Evolutionary conservation across 2,888 invertebrate genomes (phyloP).

Genomic region (Hipparchia semele): DNA sequence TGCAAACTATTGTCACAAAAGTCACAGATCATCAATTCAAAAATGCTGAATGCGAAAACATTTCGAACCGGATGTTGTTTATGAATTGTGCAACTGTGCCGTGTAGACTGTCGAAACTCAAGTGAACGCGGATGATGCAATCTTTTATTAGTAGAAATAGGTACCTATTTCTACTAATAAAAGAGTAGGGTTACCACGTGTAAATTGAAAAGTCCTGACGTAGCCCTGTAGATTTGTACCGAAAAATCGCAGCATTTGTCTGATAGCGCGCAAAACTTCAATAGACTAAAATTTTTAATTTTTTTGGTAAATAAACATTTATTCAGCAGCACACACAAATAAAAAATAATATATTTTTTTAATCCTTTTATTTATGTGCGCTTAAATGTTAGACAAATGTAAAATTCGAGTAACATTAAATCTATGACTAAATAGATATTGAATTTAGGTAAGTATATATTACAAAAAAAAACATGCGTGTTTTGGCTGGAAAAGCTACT

Average conservation of each 20-base stretch:
- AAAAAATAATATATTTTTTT: too few relatives aligned
- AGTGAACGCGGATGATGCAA: slow-evolving; percentile 76
- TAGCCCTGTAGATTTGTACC: neutral
- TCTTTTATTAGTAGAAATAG: slow-evolving; percentile 62
- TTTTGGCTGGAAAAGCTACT: too few relatives aligned
- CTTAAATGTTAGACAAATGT: too few relatives aligned
- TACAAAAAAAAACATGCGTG: too few relatives aligned
- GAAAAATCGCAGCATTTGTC: too few relatives aligned
- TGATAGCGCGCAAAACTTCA: neutral
- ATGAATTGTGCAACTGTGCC: slow-evolving; percentile 72
- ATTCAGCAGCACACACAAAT: too few relatives aligned
- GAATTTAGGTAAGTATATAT: too few relatives aligned
- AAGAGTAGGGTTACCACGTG: neutral
- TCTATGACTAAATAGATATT: too few relatives aligned
- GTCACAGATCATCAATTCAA: slow-evolving; percentile 7
- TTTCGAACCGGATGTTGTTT: slow-evolving; percentile 70
- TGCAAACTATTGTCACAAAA: neutral
- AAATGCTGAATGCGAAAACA: slow-evolving; percentile 44
- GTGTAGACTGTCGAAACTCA: slow-evolving; percentile 72
- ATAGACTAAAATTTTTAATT: too few relatives aligned
- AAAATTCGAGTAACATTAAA: too few relatives aligned
- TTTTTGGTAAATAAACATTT: too few relatives aligned
- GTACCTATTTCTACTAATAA: neutral
- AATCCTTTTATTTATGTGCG: too few relatives aligned
- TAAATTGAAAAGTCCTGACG: neutral